Evolutionary conservation across 1,140 invertebrate species (phyloP).

Genomic region (Euura saliciscinereae): DNA sequence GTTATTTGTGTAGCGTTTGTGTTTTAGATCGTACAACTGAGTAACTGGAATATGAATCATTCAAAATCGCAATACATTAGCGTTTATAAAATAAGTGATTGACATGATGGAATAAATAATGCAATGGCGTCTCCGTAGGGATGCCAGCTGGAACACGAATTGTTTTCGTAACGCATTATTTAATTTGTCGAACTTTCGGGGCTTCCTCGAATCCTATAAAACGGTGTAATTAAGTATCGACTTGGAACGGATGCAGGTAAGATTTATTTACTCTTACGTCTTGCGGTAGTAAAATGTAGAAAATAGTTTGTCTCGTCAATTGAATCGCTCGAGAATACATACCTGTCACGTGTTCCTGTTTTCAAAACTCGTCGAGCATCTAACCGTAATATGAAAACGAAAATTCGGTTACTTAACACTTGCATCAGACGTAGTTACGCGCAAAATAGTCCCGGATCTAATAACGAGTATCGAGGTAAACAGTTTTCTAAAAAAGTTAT

Average conservation of each 20-base stretch:
- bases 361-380: background rate
- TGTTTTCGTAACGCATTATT: background rate
- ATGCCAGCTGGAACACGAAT: background rate
- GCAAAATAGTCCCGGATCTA: background rate
- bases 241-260: background rate
- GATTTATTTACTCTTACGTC: background rate
- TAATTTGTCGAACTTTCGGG: background rate
- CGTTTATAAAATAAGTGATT: too few relatives aligned
- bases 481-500: background rate
- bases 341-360: background rate
- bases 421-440: background rate
- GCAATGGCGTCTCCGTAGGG: too few relatives aligned
- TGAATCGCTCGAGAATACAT: background rate
- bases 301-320: too few relatives aligned
- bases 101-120: too few relatives aligned
- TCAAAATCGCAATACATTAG: too few relatives aligned
- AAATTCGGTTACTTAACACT: constrained; percentile 1
- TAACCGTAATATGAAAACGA: background rate
- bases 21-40: too few relatives aligned
- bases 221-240: background rate
- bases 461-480: background rate
- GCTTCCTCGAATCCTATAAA: constrained; percentile 3
- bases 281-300: too few relatives aligned
- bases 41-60: too few relatives aligned
- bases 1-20: too few relatives aligned